phyloP scores from a whole-genome alignment of 2,888 invertebrate genomes.

The Oxystoma pomonae region DNA sequence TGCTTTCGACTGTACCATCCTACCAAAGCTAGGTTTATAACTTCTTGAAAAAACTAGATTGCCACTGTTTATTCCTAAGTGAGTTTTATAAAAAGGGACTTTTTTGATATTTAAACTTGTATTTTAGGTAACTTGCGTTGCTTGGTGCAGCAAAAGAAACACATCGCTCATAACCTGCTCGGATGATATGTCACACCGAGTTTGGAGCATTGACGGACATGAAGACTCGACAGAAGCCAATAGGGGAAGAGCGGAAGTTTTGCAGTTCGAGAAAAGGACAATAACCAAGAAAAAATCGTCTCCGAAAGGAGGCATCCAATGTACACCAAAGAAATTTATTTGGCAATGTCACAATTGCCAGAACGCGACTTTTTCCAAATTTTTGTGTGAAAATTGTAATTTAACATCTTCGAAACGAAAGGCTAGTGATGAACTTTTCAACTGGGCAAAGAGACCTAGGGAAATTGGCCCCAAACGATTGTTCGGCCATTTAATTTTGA shows the following conservation, averaged over 20 bases:
- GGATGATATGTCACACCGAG: conserved; percentile 74
- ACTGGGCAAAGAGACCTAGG: conserved; percentile 31
- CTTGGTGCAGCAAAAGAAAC: conserved; percentile 62
- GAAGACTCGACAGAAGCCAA: conserved; percentile 40
- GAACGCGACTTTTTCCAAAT: conserved; percentile 12
- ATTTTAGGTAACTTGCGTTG: conserved; percentile 77
- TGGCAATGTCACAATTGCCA: conserved; percentile 27
- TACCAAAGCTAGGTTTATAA: no score
- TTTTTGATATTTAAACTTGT: no score
- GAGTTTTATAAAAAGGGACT: no score
- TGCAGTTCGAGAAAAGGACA: conserved; percentile 25
- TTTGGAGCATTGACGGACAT: conserved; percentile 66
- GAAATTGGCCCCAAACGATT: conserved; percentile 29
- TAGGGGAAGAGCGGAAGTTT: conserved; percentile 36
- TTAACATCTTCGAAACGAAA: conserved; percentile 27
- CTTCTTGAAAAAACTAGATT: no score
- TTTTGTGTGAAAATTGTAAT: conserved; percentile 35
- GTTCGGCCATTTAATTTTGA: conserved; percentile 26
- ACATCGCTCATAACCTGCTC: conserved; percentile 72
- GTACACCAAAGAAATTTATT: conserved; percentile 28
- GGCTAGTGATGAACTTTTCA: conserved; percentile 29
- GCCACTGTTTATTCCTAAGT: no score
- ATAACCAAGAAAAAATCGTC: conserved; percentile 8
- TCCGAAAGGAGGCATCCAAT: neutral
- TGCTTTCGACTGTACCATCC: no score